Evolutionary conservation across 2,113 vertebrate genomes (phyloP).

Genomic region (Stigmatopora nigra): DNA sequence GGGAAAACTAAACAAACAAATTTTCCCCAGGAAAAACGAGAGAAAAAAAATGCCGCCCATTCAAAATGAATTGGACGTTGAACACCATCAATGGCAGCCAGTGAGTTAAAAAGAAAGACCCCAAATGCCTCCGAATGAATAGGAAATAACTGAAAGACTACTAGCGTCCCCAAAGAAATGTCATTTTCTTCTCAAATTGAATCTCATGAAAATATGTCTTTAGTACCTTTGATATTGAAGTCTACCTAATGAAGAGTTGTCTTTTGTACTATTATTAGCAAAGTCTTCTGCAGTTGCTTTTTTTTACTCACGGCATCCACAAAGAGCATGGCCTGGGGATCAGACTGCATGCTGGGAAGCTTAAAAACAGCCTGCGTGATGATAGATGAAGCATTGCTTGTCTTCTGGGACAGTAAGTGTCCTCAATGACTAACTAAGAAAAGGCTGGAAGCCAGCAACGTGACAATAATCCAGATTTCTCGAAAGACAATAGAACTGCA

Average conservation of each 20-base stretch:
- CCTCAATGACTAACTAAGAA: slow-evolving; percentile 43
- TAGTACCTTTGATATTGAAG: not conserved
- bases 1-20: too few relatives aligned
- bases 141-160: too few relatives aligned
- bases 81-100: too few relatives aligned
- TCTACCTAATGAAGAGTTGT: slow-evolving; percentile 1
- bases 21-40: too few relatives aligned
- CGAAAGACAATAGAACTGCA: not conserved
- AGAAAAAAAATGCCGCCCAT: too few relatives aligned
- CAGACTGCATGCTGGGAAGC: slow-evolving; percentile 32
- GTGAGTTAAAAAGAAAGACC: too few relatives aligned
- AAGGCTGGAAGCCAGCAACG: slow-evolving; percentile 15
- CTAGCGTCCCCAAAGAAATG: too few relatives aligned
- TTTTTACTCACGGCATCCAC: slow-evolving; percentile 37
- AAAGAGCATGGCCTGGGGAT: slow-evolving; percentile 43
- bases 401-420: slow-evolving; percentile 47
- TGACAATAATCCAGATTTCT: slow-evolving; percentile 3
- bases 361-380: slow-evolving; percentile 37
- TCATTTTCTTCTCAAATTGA: not conserved
- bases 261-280: slow-evolving; percentile 64
- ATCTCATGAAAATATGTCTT: not conserved
- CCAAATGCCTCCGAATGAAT: too few relatives aligned
- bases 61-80: too few relatives aligned
- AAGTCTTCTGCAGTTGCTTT: slow-evolving; percentile 50
- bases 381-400: slow-evolving; percentile 52